Base-by-base conservation (phyloP, 2,797 vertebrate species). In the Sarcoramphus papa region DNA sequence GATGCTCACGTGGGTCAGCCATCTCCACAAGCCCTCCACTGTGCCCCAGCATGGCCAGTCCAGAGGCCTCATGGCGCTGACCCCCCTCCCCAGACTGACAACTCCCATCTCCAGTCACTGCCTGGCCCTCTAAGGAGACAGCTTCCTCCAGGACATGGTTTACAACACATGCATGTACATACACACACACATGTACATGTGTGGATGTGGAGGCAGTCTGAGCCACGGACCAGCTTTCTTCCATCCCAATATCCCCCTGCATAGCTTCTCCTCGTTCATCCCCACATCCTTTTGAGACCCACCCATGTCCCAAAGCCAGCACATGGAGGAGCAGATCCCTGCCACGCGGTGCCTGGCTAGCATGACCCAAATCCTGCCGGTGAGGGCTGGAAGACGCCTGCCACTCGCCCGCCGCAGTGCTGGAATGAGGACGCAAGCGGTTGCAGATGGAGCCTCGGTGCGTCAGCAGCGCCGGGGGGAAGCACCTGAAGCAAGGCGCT, bases 291-390 rank as follows among this genome's bases (percentile, higher is more conserved):
- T 63, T 15, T 27, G 76, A 75, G 78, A 60, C 47, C 30, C 82
- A 86, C n/a, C 33, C 47, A 2, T 1, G 14, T 88, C 53, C 68
- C 75, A 53, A 31, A 80, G 72, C 33, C 65, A 7, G 62, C 1
- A 2, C 13, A 2, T 15, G 37, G 93, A 8, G 50, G 83, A 92
- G 77, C 84, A 91, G 89, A 70, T 82, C 86, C 37, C 54, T 2
- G 62, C 45, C 4, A 2, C 1, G 1, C 0, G 0, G 57, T 73
- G 63, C 56, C 48, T 70, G 84, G 80, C 53, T 92, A 76, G 67
- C 51, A 12, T 95, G 96, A 96, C 96, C 94, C 94, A 94, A 92
- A 97, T 97, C 91, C 85, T 30, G 3, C 21, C 0, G 0, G 59
- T 0, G 0, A 79, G n/a, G 86, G 74, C 53, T 93, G 94, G 91